A percentile compares a stretch with the other conserved stretches of the same genome.
Evolutionary conservation across 2,113 vertebrate genomes (phyloP).

Genomic region (Sturnus vulgaris): DNA sequence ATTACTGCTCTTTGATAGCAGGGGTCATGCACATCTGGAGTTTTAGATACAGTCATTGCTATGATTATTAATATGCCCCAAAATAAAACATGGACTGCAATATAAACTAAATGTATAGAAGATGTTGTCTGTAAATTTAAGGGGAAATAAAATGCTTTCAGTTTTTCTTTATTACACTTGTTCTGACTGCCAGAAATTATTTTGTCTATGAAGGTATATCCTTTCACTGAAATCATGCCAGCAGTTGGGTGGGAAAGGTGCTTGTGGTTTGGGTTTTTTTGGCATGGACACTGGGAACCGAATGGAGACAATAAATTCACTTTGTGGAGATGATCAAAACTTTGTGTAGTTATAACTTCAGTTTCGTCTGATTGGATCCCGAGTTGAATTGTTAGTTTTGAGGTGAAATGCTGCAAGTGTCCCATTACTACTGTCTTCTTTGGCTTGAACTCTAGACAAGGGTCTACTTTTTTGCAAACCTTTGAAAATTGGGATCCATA

Average conservation of each 20-base stretch:
- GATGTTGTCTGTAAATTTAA: neutral
- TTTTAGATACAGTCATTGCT: neutral
- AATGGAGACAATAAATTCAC: neutral
- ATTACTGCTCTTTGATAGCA: neutral
- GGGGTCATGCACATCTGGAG: neutral
- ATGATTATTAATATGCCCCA: neutral
- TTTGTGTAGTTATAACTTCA: neutral
- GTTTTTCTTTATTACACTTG: neutral
- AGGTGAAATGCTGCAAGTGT: neutral
- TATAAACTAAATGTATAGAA: neutral
- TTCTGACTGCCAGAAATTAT: neutral
- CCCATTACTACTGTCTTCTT: neutral
- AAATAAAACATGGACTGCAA: neutral
- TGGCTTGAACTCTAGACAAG: neutral
- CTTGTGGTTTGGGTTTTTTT: neutral
- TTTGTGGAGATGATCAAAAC: neutral
- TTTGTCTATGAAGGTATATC: neutral
- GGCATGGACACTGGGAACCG: neutral
- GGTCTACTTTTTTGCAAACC: neutral
- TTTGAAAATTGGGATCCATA: neutral
- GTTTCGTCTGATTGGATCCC: neutral
- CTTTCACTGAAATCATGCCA: neutral
- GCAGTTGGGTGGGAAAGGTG: neutral
- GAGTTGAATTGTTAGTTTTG: neutral
- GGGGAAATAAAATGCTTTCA: neutral